Evolutionary conservation across 2,888 invertebrate genomes (phyloP).

Genomic region (Leucozona laternaria): DNA sequence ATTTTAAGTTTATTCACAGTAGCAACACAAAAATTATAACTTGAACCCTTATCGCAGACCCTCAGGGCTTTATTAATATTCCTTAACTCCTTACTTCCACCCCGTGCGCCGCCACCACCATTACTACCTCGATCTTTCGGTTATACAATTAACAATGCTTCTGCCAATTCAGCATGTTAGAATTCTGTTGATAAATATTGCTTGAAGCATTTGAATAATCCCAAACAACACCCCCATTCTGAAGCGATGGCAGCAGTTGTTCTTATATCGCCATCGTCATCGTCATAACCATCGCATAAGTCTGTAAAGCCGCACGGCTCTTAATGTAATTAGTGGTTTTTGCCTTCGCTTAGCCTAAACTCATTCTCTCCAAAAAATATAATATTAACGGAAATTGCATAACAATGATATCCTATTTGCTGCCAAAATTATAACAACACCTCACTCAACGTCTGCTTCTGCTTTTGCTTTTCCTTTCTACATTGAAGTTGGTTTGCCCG

Average conservation of each 20-base stretch:
- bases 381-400: constrained; percentile 40
- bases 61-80: constrained; percentile 10
- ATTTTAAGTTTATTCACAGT: neutral
- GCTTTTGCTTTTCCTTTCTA: neutral
- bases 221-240: constrained; percentile 6
- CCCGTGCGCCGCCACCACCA: neutral
- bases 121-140: neutral
- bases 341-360: constrained; percentile 7
- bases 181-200: constrained; percentile 27
- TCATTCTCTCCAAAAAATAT: constrained; percentile 30
- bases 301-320: constrained; percentile 31
- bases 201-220: constrained; percentile 47
- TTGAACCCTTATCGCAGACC: neutral
- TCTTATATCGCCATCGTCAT: constrained; percentile 3
- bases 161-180: constrained; percentile 54
- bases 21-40: neutral
- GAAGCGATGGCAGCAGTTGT: constrained; percentile 19
- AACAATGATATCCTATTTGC: constrained; percentile 42
- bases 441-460: neutral
- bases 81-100: neutral
- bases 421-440: constrained; percentile 40
- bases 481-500: neutral
- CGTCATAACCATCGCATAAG: constrained; percentile 20
- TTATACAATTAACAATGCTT: constrained; percentile 31
- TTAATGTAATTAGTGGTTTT: constrained; percentile 57